Evolutionary conservation across 2,888 invertebrate genomes (phyloP), one percentile per base, ranked within the genome.

Genomic region (Capitulum mitella): DNA sequence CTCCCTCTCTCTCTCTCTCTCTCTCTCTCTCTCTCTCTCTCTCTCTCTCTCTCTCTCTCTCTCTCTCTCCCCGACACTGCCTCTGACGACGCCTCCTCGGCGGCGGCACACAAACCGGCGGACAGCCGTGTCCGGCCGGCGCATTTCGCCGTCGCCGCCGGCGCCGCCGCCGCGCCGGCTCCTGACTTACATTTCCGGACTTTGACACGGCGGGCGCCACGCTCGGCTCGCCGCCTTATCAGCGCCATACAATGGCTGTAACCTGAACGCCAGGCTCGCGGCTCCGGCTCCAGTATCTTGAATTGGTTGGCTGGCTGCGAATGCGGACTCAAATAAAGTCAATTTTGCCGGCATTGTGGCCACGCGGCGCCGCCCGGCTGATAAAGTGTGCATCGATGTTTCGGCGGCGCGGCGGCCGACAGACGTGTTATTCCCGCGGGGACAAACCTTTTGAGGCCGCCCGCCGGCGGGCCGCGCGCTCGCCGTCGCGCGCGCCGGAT

Each of bases 251-350:
- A 70, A 70, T 70, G 70, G 34, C 70, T 22, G 37, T 70, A 70
- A 70, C 70, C 70, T 70, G 70, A 70, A 70, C 70, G 37, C 61
- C 29, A 12, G 32, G n/a, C 29, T 5, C 29, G 61, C 61, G 32
- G 32, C 51, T 37, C 34, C n/a, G 22, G 70, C 16, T 22, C 8
- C 70, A n/a, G 22, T 37, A 70, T 70, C 70, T 70, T 70, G 70
- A 70, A 70, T 70, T 70, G 70, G 70, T 70, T 70, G 37, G 70
- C 70, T 70, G 70, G 70, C 34, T 70, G 37, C 70, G 70, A 70
- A 70, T 70, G 70, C 70, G 37, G 70, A n/a, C 70, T 70, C 70
- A 70, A 70, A 70, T 70, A 70, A 70, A 70, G 70, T 70, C 70
- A 70, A 70, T 70, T 70, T 70, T 32, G 70, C 37, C 70, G 37